Base-by-base conservation (phyloP, 2,888 invertebrate species). In the Pilophorus perplexus region DNA sequence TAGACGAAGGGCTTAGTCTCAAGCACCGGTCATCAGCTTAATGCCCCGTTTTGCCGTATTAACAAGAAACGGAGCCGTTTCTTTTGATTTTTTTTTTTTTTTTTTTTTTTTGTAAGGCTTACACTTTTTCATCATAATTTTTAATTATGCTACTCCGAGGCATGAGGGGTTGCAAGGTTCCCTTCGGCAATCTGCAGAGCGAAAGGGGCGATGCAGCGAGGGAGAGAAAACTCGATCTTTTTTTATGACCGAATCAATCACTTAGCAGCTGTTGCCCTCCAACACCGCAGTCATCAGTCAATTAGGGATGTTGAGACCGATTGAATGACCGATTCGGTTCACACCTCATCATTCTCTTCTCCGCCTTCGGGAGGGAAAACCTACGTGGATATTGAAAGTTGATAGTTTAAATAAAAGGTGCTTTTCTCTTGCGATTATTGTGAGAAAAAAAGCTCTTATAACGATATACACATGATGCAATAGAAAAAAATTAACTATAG, bases 21-120 rank as follows among this genome's bases (percentile, higher is more conserved):
- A 64, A 64, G 50, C 27, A 54, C 64, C 52, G 64, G 64, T 64
- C 64, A 64, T 64, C 64, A 64, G 64, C 64, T 52, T 64, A 64
- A 64, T 62, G 33, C 33, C 14, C 48, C 44, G 62, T 62, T 44
- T 46, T 44, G n/a, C 46, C 48, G 62, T 46, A 62, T 62, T 62
- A 62, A 62, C 62, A 62, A 62, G 55, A 33, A 38, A 22, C 2
- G 4, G 18, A 48, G 48, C 8, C 18, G 25, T 48, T 62, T 62
- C 52, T 52, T 40, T 59, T 40, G 23, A n/a, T n/a, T 22, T 52
- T 25, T 23, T 27, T 52, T 22, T 25, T 52, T 27, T 22, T 22
- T 23, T 27, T 33, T 33, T 33, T 33, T 33, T 12, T 33, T 12
- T 33, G 6, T 8, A 33, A 33, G 33, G 33, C 33, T 33, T 33